Evolutionary conservation across 2,113 vertebrate genomes (phyloP).

Genomic region (Hippopotamus amphibius): DNA sequence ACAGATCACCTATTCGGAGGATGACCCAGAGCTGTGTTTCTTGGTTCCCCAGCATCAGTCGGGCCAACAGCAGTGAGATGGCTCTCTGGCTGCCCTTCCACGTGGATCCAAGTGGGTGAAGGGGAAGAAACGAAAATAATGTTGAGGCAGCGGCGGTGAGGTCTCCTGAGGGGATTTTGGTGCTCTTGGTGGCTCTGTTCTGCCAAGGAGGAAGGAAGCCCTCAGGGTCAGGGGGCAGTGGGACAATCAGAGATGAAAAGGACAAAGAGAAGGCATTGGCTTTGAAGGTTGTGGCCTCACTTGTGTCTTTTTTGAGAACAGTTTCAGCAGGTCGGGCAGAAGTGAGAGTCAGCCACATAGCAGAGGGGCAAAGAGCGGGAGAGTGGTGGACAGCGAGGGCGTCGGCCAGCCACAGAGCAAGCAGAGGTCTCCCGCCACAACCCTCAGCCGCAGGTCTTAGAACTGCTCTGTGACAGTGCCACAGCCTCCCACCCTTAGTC

Average conservation of each 20-base stretch:
- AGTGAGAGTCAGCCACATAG: accelerated
- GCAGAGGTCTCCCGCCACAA: not conserved
- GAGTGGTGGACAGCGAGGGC: accelerated
- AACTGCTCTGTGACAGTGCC: too few relatives aligned
- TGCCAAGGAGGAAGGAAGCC: not conserved
- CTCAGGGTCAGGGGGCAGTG: not conserved
- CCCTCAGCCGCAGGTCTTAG: accelerated
- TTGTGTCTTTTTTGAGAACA: accelerated
- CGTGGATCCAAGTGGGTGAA: accelerated
- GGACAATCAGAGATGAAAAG: too few relatives aligned
- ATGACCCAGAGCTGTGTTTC: not conserved
- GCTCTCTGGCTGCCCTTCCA: not conserved
- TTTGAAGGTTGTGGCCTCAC: not conserved
- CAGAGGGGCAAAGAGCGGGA: accelerated
- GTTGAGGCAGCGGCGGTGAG: accelerated
- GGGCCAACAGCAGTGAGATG: not conserved
- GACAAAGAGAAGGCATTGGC: not conserved
- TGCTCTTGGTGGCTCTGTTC: not conserved
- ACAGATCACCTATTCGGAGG: accelerated
- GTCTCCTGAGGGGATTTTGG: not conserved
- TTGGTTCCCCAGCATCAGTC: accelerated
- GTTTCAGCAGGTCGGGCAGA: too few relatives aligned
- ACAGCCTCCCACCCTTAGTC: not conserved
- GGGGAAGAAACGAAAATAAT: not conserved
- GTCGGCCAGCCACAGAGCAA: accelerated